These are phyloP conservation scores for Salpingus planirostris DNA, from an alignment of 2,888 invertebrate species.

Conservation along the genomic window DNA sequence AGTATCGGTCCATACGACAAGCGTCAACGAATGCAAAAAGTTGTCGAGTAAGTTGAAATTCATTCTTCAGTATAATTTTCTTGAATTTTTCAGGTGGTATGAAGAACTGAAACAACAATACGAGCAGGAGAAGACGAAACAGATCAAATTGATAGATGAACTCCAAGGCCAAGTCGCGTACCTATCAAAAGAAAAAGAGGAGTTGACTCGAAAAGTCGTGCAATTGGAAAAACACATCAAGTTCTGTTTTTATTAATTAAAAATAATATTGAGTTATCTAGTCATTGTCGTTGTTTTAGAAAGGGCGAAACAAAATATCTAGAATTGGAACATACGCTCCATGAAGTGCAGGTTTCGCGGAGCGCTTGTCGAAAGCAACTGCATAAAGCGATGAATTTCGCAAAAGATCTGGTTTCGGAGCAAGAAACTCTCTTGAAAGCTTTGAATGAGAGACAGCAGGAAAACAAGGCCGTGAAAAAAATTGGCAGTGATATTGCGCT, in stretches of 20 bases:
- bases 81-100: conserved; percentile 47
- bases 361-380: conserved; percentile 46
- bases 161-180: conserved; percentile 44
- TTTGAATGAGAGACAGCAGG: conserved; percentile 35
- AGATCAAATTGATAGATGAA: conserved; percentile 42
- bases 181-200: conserved; percentile 42
- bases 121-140: conserved; percentile 55
- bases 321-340: conserved; percentile 41
- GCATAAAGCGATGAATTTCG: conserved; percentile 45
- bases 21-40: conserved; percentile 67
- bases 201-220: conserved; percentile 45
- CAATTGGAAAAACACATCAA: conserved; percentile 46
- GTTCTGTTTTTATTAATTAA: too few species aligned
- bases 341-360: conserved; percentile 43
- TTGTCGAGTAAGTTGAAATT: conserved; percentile 22
- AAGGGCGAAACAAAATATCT: conserved; percentile 42
- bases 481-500: conserved; percentile 44
- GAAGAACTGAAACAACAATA: conserved; percentile 70
- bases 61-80: conserved; percentile 1
- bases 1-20: conserved; percentile 53
- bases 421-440: conserved; percentile 44
- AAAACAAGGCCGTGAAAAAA: conserved; percentile 39
- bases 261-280: neutral
- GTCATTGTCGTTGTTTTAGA: conserved; percentile 31
- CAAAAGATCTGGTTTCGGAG: conserved; percentile 45